Percentiles rank a stretch among this genome's conserved stretches.
phyloP scores from a whole-genome alignment of 1,140 invertebrate species.

The Nasonia vitripennis region DNA sequence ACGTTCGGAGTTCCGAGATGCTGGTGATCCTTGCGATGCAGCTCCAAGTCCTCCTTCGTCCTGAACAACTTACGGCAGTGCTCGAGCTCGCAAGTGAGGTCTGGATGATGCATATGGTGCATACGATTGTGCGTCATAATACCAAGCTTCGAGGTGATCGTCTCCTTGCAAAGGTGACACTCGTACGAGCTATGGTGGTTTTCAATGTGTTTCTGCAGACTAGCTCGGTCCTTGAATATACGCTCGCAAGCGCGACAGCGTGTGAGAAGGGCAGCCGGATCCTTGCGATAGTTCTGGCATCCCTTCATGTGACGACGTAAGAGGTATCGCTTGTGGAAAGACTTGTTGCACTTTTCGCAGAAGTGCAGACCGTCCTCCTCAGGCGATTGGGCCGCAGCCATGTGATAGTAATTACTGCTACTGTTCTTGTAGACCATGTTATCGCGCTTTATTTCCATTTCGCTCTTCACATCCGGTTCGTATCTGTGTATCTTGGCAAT shows the following conservation, averaged over 20 bases:
- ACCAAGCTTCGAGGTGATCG: slow-evolving; percentile 76
- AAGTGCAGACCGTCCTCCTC: slow-evolving; percentile 74
- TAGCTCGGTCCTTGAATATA: slow-evolving; percentile 78
- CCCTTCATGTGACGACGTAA: slow-evolving; percentile 78
- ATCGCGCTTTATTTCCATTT: slow-evolving; percentile 37
- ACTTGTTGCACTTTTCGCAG: slow-evolving; percentile 76
- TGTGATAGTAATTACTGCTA: slow-evolving; percentile 55
- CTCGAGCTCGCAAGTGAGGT: slow-evolving; percentile 72
- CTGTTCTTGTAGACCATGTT: slow-evolving; percentile 49
- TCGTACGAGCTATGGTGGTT: slow-evolving; percentile 77
- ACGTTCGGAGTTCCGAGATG: slow-evolving; percentile 73
- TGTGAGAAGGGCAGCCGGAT: slow-evolving; percentile 73
- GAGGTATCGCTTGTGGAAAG: slow-evolving; percentile 75
- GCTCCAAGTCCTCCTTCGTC: slow-evolving; percentile 75
- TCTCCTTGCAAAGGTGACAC: slow-evolving; percentile 77
- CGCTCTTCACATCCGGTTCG: slow-evolving; percentile 66
- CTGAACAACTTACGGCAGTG: slow-evolving; percentile 77
- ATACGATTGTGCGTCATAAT: slow-evolving; percentile 79
- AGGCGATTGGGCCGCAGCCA: slow-evolving; percentile 55
- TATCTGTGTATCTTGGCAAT: slow-evolving; percentile 77
- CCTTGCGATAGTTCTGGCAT: slow-evolving; percentile 76
- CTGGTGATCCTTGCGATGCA: slow-evolving; percentile 76
- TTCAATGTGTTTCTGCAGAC: slow-evolving; percentile 76
- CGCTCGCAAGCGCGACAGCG: slow-evolving; percentile 76
- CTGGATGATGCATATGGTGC: slow-evolving; percentile 76